Conservation (phyloP, 2,888 invertebrate species). For the Rotaria macrura region DNA sequence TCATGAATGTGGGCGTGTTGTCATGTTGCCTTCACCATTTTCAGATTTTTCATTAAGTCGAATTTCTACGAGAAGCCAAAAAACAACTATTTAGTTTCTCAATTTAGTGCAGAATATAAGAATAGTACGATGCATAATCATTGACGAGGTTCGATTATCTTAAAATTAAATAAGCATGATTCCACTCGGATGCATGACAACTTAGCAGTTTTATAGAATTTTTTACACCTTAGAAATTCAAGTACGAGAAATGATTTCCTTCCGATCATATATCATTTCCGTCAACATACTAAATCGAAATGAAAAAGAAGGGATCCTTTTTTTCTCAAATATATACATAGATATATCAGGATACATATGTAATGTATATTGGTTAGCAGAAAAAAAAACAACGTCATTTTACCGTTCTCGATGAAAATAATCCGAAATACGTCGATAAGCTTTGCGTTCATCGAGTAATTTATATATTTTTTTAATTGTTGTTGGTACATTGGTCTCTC, state of each 20-base stretch:
- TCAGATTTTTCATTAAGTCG: too few species aligned
- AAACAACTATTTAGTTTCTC: neutral
- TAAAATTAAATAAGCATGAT: neutral
- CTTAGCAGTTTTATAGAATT: neutral
- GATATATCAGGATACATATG: too few species aligned
- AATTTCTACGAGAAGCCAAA: too few species aligned
- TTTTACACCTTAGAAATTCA: neutral
- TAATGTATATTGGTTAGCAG: too few species aligned
- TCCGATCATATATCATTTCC: neutral
- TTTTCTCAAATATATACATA: too few species aligned
- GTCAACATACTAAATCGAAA: neutral
- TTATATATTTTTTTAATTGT: conserved; percentile 17
- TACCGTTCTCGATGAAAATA: conserved; percentile 21
- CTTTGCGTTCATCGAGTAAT: conserved; percentile 4
- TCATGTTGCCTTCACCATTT: too few species aligned
- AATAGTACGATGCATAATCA: neutral
- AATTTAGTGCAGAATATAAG: neutral
- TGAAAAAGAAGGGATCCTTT: too few species aligned
- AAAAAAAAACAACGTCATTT: neutral
- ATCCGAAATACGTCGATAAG: conserved; percentile 17
- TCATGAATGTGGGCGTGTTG: too few species aligned
- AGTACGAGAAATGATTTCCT: neutral
- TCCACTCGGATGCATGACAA: neutral
- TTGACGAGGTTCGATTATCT: neutral
- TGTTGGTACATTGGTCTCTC: neutral